Percentiles rank a stretch among this genome's conserved stretches.
Evolutionary conservation across 2,888 invertebrate genomes (phyloP).

Genomic region (Pocota personata): DNA sequence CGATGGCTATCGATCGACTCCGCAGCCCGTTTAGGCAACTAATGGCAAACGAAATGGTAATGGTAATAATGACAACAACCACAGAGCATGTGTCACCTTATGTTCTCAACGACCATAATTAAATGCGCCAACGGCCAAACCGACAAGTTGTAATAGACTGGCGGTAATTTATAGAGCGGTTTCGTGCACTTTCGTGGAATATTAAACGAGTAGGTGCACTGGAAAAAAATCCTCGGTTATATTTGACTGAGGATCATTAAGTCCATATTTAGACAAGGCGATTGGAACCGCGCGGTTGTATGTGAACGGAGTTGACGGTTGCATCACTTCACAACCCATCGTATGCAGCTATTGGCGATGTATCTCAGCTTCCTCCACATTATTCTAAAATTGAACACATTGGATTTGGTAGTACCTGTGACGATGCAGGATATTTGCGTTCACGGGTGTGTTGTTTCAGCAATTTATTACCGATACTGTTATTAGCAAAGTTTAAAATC

Average conservation of each 20-base stretch:
- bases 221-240: not conserved
- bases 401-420: too few relatives aligned
- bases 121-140: conserved; percentile 65
- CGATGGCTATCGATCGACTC: conserved; percentile 40
- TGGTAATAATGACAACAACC: conserved; percentile 72
- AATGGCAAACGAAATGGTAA: conserved; percentile 68
- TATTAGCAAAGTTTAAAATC: too few relatives aligned
- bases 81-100: conserved; percentile 71
- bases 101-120: conserved; percentile 68
- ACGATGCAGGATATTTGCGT: too few relatives aligned
- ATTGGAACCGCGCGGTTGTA: too few relatives aligned
- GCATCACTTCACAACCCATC: too few relatives aligned
- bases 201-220: conserved; percentile 23
- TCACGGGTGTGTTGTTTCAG: too few relatives aligned
- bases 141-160: conserved; percentile 71
- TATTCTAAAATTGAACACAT: too few relatives aligned
- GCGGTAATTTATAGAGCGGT: conserved; percentile 63
- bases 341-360: too few relatives aligned
- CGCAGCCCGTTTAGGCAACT: conserved; percentile 57
- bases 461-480: too few relatives aligned
- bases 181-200: conserved; percentile 36
- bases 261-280: too few relatives aligned
- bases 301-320: too few relatives aligned
- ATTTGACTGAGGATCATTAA: not conserved
- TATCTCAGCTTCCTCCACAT: too few relatives aligned